Evolutionary conservation across 2,888 invertebrate genomes (phyloP).

Genomic region (Agapetus fuscipes): DNA sequence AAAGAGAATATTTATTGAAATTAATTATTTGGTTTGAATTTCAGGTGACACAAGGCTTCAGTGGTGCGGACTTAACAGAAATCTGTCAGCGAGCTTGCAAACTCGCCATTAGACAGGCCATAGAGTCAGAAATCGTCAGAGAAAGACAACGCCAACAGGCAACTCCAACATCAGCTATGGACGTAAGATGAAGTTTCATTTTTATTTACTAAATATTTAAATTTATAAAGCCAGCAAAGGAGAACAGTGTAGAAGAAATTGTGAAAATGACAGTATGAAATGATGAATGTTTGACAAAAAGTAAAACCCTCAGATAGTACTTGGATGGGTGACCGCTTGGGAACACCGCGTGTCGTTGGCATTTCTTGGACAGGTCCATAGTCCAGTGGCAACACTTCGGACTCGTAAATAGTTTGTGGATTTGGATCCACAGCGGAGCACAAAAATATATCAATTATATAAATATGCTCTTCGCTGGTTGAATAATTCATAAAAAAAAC

Average conservation of each 20-base stretch:
- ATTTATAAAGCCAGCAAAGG: conserved; percentile 9
- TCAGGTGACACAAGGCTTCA: conserved; percentile 82
- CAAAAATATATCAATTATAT: too few relatives aligned
- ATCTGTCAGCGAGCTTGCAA: conserved; percentile 99
- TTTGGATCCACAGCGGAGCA: too few relatives aligned
- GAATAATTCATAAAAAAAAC: too few relatives aligned
- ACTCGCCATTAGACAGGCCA: conserved; percentile 95
- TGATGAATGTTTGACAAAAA: too few relatives aligned
- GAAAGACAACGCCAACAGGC: conserved; percentile 81
- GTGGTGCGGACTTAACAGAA: conserved; percentile 98
- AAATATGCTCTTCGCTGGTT: too few relatives aligned
- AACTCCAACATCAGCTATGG: conserved; percentile 63
- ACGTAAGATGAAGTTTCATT: too few relatives aligned
- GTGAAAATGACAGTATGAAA: too few relatives aligned
- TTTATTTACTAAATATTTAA: conserved; percentile 9
- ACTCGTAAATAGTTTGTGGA: too few relatives aligned
- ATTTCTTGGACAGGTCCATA: too few relatives aligned
- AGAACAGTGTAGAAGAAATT: not conserved
- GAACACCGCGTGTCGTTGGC: conserved; percentile 10
- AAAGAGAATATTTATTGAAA: too few relatives aligned
- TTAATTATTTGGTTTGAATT: not conserved
- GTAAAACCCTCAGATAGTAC: too few relatives aligned
- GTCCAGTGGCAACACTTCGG: too few relatives aligned
- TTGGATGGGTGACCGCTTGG: conserved; percentile 19
- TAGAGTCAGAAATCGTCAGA: conserved; percentile 88